phyloP scores from a whole-genome alignment of 2,113 vertebrate species.

The Platichthys stellatus region DNA sequence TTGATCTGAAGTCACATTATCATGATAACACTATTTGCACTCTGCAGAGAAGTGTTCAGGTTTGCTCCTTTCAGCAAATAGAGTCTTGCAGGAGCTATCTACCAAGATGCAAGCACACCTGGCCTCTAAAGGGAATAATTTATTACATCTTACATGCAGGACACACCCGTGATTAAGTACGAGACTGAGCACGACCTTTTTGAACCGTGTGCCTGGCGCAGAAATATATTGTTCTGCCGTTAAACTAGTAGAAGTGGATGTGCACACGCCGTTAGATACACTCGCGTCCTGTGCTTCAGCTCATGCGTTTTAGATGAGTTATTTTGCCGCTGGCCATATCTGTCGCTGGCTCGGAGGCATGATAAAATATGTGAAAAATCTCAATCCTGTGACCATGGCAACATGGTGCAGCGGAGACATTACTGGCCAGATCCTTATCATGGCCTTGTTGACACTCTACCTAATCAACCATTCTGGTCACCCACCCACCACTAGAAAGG shows the following conservation, averaged over 20 bases:
- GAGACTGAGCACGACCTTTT: neutral
- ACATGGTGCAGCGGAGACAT: constrained; percentile 84
- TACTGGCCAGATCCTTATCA: constrained; percentile 85
- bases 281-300: neutral
- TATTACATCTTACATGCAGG: neutral
- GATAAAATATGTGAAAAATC: constrained; percentile 73
- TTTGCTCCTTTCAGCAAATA: too few species aligned
- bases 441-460: constrained; percentile 85
- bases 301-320: neutral
- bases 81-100: too few species aligned
- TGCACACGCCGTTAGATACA: neutral
- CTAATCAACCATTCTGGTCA: constrained; percentile 89
- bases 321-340: neutral
- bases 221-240: too few species aligned
- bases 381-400: constrained; percentile 89
- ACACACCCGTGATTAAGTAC: neutral
- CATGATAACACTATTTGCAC: too few species aligned
- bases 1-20: too few species aligned
- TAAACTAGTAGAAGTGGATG: neutral
- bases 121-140: too few species aligned
- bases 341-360: neutral
- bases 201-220: too few species aligned
- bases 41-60: too few species aligned
- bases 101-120: too few species aligned
- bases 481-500: constrained; percentile 73